Evolutionary conservation across 1,140 invertebrate genomes (phyloP), one percentile per base, ranked within the genome.

Genomic region (Brachionus manjavacas): DNA sequence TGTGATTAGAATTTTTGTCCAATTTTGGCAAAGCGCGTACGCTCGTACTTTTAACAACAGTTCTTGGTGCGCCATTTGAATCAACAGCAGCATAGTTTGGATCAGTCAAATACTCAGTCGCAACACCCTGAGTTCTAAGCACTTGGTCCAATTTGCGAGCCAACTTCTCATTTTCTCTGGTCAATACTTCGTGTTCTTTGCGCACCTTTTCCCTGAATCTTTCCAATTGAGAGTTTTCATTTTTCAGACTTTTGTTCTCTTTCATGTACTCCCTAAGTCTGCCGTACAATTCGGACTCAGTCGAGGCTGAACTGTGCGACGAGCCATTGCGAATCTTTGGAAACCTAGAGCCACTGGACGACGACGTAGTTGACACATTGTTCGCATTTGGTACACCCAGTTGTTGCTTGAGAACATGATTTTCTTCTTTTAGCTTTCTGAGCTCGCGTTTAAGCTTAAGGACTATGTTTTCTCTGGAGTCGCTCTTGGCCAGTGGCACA

Each of bases 401-500:
- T 86, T 90, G 88, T 84, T 89, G 87, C 84, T 88, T 85, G 14
- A 90, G 85, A 78, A 88, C 88, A 64, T 88, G 87, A 78, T 90
- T 90, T 79, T 90, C 89, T 84, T 88, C 87, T 46, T 88, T 72
- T 39, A 90, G 84, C 28, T 89, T 85, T 85, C 88, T 88, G 3
- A 90, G 93, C 90, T 97, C 95, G 55, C 94, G 90, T 89, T 96
- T 96, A 49, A 98, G 88, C 87, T 93, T 95, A 6, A 97, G 88
- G 85, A 98, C 97, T 1, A 97, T 89, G 14, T 95, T 94, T 88
- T 97, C 96, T 84, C 95, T 90, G 0, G 95, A 95, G 89, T 98
- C 95, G 95, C 97, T 96, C 88, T 89, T 89, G 4, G 89, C 86
- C 7, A 89, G 86, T 52, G 89, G 89, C 84, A 88, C 88, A 68